Evolutionary conservation across 2,797 vertebrate genomes (phyloP).

Genomic region (Allobates femoralis): DNA sequence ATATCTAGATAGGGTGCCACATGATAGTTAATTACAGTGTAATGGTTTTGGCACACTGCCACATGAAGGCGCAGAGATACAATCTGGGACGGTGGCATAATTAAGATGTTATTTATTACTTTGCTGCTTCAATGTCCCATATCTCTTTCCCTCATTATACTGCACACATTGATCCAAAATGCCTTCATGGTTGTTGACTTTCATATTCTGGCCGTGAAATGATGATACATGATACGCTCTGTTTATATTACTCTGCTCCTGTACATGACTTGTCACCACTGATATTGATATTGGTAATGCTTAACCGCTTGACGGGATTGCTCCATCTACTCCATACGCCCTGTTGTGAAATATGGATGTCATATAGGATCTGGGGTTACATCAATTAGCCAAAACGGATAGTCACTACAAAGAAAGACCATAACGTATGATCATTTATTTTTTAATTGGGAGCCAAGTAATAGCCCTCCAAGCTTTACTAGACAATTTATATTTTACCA

Average conservation of each 20-base stretch:
- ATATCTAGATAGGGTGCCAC: slow-evolving; percentile 28
- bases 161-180: slow-evolving; percentile 7
- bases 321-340: no score
- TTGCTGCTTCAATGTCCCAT: not conserved
- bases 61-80: slow-evolving; percentile 16
- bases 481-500: no score
- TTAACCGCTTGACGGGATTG: not conserved
- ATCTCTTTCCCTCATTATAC: slow-evolving; percentile 19
- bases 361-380: no score
- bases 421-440: no score
- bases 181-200: not conserved
- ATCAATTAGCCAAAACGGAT: no score
- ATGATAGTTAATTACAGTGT: slow-evolving; percentile 28
- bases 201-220: not conserved
- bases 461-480: no score
- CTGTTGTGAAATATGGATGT: no score
- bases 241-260: not conserved
- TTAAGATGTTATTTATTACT: slow-evolving; percentile 47
- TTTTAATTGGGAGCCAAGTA: no score
- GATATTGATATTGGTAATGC: not conserved
- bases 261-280: not conserved
- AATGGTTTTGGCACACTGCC: slow-evolving; percentile 29
- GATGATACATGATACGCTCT: not conserved
- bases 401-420: no score
- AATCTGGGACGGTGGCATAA: slow-evolving; percentile 40